phyloP scores from a whole-genome alignment of 2,113 vertebrate species.

The Psilopsiagon aurifrons region DNA sequence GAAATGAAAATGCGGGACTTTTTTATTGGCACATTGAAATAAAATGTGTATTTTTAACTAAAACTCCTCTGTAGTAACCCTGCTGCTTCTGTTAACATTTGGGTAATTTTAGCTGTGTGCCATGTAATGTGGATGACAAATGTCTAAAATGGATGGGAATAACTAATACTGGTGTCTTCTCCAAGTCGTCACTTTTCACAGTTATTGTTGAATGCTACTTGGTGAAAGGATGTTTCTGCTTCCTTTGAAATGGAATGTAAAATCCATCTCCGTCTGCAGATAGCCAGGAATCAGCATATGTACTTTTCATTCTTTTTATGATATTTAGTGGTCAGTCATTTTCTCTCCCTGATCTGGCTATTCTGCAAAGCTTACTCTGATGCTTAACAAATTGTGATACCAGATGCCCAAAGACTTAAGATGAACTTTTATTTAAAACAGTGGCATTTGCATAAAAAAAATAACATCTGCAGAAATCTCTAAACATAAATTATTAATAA shows the following conservation, averaged over 20 bases:
- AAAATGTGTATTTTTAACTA: conserved; percentile 84
- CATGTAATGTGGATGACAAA: not conserved
- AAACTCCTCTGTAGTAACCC: conserved; percentile 73
- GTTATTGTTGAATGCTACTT: not conserved
- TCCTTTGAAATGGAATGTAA: not conserved
- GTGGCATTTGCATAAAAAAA: not conserved
- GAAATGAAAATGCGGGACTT: conserved; percentile 77
- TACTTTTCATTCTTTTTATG: not conserved
- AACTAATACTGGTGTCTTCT: not conserved
- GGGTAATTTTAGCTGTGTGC: conserved; percentile 3
- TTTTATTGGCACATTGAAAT: conserved; percentile 85
- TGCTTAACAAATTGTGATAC: not conserved
- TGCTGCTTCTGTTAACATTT: conserved; percentile 65
- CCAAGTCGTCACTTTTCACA: not conserved
- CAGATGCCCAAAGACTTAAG: not conserved
- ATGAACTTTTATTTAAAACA: not conserved
- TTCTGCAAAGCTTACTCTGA: not conserved
- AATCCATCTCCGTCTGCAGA: not conserved
- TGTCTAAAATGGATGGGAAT: not conserved
- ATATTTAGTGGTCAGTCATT: not conserved
- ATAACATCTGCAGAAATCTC: not conserved
- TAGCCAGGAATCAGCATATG: not conserved
- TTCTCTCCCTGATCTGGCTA: not conserved
- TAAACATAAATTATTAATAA: not conserved
- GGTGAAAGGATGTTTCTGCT: not conserved